These are phyloP conservation scores for Corythornis vintsioides DNA, from an alignment of 2,113 vertebrate species.

Conservation along the genomic window DNA sequence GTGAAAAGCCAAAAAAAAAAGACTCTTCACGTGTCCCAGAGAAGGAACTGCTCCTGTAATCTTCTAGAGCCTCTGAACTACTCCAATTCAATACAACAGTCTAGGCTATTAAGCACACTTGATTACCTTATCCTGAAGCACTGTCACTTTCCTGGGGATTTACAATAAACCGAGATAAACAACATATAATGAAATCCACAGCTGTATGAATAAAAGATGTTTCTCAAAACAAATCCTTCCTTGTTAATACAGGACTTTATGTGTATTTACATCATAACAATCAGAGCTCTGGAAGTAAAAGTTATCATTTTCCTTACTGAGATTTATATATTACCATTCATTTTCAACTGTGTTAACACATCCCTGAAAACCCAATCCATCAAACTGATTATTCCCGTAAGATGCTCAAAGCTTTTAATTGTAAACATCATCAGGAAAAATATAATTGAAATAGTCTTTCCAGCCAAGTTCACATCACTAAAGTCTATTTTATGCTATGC, in stretches of 20 bases:
- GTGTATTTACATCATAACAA: not conserved
- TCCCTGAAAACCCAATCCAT: not conserved
- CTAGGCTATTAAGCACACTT: not conserved
- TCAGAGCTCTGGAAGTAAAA: slow-evolving; percentile 6
- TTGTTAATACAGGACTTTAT: slow-evolving; percentile 4
- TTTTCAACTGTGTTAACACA: slow-evolving; percentile 40
- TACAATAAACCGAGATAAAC: slow-evolving; percentile 28
- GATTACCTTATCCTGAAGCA: not conserved
- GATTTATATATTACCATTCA: slow-evolving; percentile 34
- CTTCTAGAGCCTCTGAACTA: not conserved
- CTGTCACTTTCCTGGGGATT: slow-evolving; percentile 11
- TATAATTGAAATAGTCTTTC: slow-evolving; percentile 27
- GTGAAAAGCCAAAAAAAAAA: not conserved
- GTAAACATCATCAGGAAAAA: slow-evolving; percentile 19
- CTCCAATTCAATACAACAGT: not conserved
- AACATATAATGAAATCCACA: not conserved
- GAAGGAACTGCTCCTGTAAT: not conserved
- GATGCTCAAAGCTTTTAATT: not conserved
- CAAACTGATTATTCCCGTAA: slow-evolving; percentile 33
- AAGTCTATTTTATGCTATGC: not conserved
- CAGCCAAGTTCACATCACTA: not conserved
- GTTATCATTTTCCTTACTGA: slow-evolving; percentile 9
- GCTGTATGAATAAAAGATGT: not conserved
- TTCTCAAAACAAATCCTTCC: slow-evolving; percentile 35
- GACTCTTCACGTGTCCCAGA: not conserved